Evolutionary conservation across 1,140 invertebrate species (phyloP).

Genomic region (Pomacea maculata): DNA sequence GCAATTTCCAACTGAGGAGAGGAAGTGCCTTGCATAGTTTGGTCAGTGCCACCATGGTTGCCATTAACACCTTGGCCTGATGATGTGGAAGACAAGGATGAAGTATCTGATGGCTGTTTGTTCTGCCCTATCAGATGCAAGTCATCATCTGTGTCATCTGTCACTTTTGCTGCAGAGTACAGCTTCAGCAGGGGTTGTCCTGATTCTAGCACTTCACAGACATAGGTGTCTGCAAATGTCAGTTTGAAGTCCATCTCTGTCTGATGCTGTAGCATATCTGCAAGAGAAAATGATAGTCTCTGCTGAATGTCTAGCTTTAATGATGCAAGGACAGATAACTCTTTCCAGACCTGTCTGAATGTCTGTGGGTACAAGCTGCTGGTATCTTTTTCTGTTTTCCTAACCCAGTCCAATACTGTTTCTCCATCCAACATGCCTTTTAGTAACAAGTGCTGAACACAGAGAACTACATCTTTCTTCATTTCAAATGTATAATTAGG

Average conservation of each 20-base stretch:
- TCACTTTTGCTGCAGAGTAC: no score
- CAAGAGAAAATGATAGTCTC: background rate
- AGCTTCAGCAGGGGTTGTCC: background rate
- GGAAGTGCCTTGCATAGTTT: no score
- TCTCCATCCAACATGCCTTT: background rate
- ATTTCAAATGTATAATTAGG: background rate
- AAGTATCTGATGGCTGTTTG: no score
- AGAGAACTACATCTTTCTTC: conserved; percentile 12
- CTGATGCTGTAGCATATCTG: no score
- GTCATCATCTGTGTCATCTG: no score
- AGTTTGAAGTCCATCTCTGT: conserved; percentile 10
- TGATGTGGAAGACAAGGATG: no score
- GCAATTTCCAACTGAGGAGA: background rate
- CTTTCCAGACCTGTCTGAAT: background rate
- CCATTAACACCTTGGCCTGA: no score
- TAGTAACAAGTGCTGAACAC: conserved; percentile 10
- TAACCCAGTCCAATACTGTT: background rate
- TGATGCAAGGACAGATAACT: conserved; percentile 5
- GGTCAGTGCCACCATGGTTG: no score
- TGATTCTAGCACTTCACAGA: background rate
- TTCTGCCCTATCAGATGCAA: no score
- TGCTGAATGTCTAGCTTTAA: background rate
- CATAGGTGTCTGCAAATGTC: conserved; percentile 11
- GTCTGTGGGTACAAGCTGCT: background rate
- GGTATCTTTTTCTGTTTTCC: background rate